Evolutionary conservation across 2,888 invertebrate genomes (phyloP), one percentile per base, ranked within the genome.

Genomic region (Clanis bilineata): DNA sequence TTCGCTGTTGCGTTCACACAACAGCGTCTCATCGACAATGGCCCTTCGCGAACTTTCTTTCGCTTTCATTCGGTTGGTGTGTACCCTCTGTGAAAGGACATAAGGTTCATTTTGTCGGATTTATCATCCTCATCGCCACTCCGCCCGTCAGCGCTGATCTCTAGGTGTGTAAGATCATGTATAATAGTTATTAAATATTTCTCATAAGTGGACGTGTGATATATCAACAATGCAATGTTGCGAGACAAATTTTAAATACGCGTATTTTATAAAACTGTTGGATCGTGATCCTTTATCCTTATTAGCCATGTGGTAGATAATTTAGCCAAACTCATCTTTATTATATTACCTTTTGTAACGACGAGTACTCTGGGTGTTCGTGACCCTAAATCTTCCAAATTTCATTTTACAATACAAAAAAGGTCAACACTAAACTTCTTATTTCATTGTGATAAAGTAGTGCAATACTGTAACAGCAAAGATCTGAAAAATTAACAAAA

Each of bases 171-270:
- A 54, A 54, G 54, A 25, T 15, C 25, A 39, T 41, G n/a, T 44
- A 23, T 67, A n/a, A 65, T 67, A 69, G 62, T 61, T 62, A 62
- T 67, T 64, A 62, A 63, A 43, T 64, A 62, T 62, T 66, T 59
- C 61, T 62, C 60, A 28, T 68, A 71, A 69, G 67, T 59, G 56
- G 41, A 64, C 62, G 39, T 57, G 56, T 57, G 56, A 43, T 43
- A 56, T 43, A 54, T 7, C 54, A 25, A 43, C 22, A 56, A 59
- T 57, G 54, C 51, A 32, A 44, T 32, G 51, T 51, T 51, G 51
- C 28, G 32, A 32, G 23, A 25, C 51, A 51, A 28, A 32, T 57
- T 60, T 61, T 55, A 54, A 47, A 47, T 47, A 6, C 18, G 12
- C 15, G 3, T 47, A 28, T 47, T 25, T 47, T 47, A 28, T 47